These are phyloP conservation scores for Botia almorhae DNA, from an alignment of 2,797 vertebrate genomes.

Conservation along the genomic window DNA sequence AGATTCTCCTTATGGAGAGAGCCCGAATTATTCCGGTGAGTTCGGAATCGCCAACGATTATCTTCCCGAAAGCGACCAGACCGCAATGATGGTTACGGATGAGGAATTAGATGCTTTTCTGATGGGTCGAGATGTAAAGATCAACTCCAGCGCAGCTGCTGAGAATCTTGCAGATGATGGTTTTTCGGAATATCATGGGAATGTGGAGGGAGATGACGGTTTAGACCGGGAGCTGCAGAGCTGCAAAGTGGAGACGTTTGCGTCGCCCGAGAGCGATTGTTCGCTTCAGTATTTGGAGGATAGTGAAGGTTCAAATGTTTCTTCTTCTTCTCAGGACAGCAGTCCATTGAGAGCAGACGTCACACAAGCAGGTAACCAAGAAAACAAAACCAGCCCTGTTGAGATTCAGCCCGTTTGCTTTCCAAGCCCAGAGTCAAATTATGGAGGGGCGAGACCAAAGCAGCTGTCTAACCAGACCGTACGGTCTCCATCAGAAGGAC, in stretches of 20 bases:
- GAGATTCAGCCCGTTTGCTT: constrained; percentile 60
- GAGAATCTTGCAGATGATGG: constrained; percentile 62
- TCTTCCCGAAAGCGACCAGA: constrained; percentile 81
- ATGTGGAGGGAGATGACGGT: constrained; percentile 48
- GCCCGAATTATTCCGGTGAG: constrained; percentile 68
- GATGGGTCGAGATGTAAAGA: constrained; percentile 75
- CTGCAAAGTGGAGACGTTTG: constrained; percentile 60
- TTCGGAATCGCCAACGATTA: constrained; percentile 64
- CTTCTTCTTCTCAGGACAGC: constrained; percentile 61
- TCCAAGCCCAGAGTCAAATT: constrained; percentile 64
- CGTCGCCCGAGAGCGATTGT: constrained; percentile 72
- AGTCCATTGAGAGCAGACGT: constrained; percentile 54
- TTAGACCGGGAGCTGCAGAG: constrained; percentile 63
- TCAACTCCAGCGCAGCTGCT: constrained; percentile 56
- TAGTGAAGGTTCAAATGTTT: constrained; percentile 54
- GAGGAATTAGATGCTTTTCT: constrained; percentile 94
- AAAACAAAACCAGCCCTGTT: constrained; percentile 58
- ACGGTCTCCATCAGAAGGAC: constrained; percentile 64
- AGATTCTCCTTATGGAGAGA: constrained; percentile 61
- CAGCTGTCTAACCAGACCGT: constrained; percentile 74
- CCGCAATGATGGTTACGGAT: constrained; percentile 84
- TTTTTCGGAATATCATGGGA: constrained; percentile 59
- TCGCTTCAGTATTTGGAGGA: constrained; percentile 60
- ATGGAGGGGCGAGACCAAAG: constrained; percentile 89
- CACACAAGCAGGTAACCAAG: constrained; percentile 28